These are phyloP conservation scores for Parnassius mnemosyne DNA, from an alignment of 2,888 invertebrate genomes.

Conservation along the genomic window DNA sequence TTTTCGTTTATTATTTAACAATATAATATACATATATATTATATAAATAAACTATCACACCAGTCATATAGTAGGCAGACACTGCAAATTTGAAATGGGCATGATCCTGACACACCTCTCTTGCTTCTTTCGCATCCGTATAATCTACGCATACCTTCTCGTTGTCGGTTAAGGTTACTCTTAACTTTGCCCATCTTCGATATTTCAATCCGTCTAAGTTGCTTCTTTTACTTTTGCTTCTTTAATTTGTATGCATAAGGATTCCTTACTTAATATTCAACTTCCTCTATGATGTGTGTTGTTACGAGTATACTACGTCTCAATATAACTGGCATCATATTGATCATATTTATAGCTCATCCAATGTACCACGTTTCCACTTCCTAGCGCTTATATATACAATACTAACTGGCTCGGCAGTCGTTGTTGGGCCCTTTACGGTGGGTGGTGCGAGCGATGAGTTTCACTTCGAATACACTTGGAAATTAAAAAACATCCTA, in stretches of 20 bases:
- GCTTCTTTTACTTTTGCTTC: constrained; percentile 14
- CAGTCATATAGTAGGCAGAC: too few species aligned
- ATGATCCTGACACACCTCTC: too few species aligned
- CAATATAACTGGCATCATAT: constrained; percentile 15
- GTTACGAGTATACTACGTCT: background rate
- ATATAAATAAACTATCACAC: too few species aligned
- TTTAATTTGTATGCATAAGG: constrained; percentile 22
- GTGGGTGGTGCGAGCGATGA: too few species aligned
- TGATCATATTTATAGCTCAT: constrained; percentile 14
- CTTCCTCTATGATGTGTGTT: constrained; percentile 19
- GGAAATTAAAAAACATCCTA: too few species aligned
- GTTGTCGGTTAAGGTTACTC: background rate
- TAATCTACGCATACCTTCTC: too few species aligned
- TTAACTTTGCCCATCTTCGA: background rate
- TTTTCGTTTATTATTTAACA: background rate
- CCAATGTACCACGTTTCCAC: constrained; percentile 11
- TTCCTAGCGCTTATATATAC: constrained; percentile 3
- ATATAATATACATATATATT: background rate
- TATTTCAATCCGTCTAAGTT: constrained; percentile 8
- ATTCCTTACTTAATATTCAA: constrained; percentile 22
- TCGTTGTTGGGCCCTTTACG: too few species aligned
- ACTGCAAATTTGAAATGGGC: too few species aligned
- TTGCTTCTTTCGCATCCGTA: too few species aligned
- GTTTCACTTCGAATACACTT: too few species aligned
- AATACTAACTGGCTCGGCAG: too few species aligned